These are phyloP conservation scores for Philhelius pedissequus DNA, from an alignment of 2,888 invertebrate species.

Conservation along the genomic window DNA sequence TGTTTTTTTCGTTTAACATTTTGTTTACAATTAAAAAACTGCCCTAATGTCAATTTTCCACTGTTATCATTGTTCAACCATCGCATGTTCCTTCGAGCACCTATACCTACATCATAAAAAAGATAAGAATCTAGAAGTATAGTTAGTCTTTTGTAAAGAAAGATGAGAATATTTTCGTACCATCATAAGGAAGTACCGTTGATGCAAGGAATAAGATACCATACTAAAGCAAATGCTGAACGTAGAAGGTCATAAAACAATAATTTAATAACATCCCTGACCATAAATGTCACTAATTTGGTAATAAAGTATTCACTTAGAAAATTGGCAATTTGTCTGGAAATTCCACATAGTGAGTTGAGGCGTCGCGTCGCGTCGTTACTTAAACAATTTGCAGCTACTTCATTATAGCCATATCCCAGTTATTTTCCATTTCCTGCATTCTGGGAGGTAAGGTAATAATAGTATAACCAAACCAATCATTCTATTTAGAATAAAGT, in stretches of 20 bases:
- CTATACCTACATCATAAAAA: too few species aligned
- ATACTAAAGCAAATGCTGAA: not conserved
- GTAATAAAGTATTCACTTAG: not conserved
- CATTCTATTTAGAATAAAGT: not conserved
- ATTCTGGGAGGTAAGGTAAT: slow-evolving; percentile 9
- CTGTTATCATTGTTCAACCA: too few species aligned
- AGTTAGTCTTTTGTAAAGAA: not conserved
- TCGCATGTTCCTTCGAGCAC: too few species aligned
- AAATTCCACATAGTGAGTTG: slow-evolving; percentile 54
- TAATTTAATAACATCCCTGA: not conserved
- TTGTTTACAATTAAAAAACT: too few species aligned
- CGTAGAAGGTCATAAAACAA: not conserved
- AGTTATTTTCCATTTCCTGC: slow-evolving; percentile 50
- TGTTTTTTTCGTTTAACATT: too few species aligned
- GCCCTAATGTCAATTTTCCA: too few species aligned
- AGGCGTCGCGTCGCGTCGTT: slow-evolving; percentile 9
- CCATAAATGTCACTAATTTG: not conserved
- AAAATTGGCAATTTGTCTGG: slow-evolving; percentile 35
- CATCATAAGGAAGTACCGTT: not conserved
- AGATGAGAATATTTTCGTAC: not conserved
- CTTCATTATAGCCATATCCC: slow-evolving; percentile 26
- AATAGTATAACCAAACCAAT: too few species aligned
- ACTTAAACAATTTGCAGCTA: slow-evolving; percentile 53
- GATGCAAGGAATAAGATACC: not conserved
- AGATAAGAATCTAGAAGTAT: too few species aligned